These are phyloP conservation scores for Chelon labrosus DNA, from an alignment of 2,797 vertebrate genomes.

Conservation along the genomic window DNA sequence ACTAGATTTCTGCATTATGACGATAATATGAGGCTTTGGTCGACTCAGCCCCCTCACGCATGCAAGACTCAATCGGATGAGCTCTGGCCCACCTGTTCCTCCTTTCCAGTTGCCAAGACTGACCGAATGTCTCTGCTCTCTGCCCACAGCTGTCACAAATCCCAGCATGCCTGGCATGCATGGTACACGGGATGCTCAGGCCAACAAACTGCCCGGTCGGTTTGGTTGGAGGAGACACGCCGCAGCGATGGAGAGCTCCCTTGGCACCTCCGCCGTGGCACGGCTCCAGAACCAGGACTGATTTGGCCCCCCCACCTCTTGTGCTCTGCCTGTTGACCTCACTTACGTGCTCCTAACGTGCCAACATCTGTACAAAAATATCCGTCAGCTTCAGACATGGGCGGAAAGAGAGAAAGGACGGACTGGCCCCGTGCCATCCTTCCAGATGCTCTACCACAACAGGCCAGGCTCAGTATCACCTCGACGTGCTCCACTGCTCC, in stretches of 20 bases:
- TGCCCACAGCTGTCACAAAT: conserved; percentile 79
- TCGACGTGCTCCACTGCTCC: conserved; percentile 41
- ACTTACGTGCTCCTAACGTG: conserved; percentile 41
- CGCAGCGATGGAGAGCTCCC: conserved; percentile 29
- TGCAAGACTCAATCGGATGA: conserved; percentile 66
- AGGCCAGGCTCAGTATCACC: conserved; percentile 51
- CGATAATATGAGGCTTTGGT: conserved; percentile 67
- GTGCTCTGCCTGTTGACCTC: conserved; percentile 46
- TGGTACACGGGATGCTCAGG: conserved; percentile 34
- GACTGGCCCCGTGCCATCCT: conserved; percentile 60
- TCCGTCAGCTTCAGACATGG: conserved; percentile 35
- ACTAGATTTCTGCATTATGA: conserved; percentile 65
- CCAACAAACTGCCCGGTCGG: conserved; percentile 54
- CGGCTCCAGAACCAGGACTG: conserved; percentile 9
- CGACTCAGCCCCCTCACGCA: conserved; percentile 46
- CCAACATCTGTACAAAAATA: conserved; percentile 65
- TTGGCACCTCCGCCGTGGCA: conserved; percentile 41
- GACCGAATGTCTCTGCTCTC: conserved; percentile 63
- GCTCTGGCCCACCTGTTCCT: conserved; percentile 75
- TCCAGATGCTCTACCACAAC: conserved; percentile 73
- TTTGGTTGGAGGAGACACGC: conserved; percentile 24
- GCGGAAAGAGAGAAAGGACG: conserved; percentile 14
- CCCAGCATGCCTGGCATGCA: conserved; percentile 67
- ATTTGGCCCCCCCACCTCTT: conserved; percentile 14
- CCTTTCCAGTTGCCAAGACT: conserved; percentile 72